These are phyloP conservation scores for Ciconia stormi DNA, from an alignment of 2,113 vertebrate species.

Conservation along the genomic window DNA sequence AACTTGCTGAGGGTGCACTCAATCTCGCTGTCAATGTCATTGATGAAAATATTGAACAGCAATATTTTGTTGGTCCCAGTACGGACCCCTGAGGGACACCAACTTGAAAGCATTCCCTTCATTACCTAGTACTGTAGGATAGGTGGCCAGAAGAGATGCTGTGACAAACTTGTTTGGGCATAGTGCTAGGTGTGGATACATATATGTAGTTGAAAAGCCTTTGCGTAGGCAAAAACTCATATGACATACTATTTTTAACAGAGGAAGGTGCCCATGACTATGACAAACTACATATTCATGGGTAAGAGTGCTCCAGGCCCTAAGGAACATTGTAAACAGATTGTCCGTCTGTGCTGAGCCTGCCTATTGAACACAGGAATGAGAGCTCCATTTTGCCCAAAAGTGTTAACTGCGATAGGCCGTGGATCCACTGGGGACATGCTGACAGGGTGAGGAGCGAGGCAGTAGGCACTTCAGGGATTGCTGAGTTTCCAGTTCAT, in stretches of 20 bases:
- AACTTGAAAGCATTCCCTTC: not conserved
- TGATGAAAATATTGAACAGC: too few species aligned
- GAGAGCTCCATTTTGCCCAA: not conserved
- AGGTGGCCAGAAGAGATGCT: not conserved
- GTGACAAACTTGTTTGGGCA: not conserved
- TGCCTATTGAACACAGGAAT: not conserved
- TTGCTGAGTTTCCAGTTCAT: not conserved
- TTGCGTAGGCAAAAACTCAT: not conserved
- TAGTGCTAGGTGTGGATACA: not conserved
- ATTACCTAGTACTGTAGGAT: not conserved
- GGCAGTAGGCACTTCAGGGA: not conserved
- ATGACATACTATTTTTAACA: not conserved
- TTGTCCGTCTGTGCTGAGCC: not conserved
- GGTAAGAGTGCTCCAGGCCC: not conserved
- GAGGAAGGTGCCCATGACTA: not conserved
- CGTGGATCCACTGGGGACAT: too few species aligned
- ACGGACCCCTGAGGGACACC: too few species aligned
- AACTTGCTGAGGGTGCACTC: too few species aligned
- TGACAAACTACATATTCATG: not conserved
- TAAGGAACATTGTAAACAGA: not conserved
- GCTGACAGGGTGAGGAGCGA: not conserved
- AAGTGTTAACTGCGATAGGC: not conserved
- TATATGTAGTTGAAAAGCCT: not conserved
- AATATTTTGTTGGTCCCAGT: too few species aligned
- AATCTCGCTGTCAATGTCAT: too few species aligned